phyloP scores from a whole-genome alignment of 2,888 invertebrate species.

The Tetropium fuscum region DNA sequence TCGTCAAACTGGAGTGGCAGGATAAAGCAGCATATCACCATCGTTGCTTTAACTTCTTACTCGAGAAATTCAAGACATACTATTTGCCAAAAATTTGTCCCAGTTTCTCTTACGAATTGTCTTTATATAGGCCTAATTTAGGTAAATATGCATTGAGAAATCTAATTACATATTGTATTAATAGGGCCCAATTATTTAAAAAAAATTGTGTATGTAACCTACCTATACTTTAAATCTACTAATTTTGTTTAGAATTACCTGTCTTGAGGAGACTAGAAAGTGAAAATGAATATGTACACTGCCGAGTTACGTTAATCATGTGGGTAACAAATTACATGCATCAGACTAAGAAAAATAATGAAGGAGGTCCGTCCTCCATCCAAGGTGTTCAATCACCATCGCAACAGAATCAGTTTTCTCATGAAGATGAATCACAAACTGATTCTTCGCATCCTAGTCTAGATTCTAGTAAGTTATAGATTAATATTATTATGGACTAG shows the following conservation, averaged over 20 bases:
- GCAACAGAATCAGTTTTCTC: slow-evolving; percentile 62
- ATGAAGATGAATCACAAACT: slow-evolving; percentile 67
- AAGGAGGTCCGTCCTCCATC: slow-evolving; percentile 44
- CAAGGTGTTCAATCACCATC: slow-evolving; percentile 33
- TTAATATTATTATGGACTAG: no score
- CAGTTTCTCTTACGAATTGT: slow-evolving; percentile 82
- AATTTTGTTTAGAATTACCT: slow-evolving; percentile 74
- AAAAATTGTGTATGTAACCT: no score
- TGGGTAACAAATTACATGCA: slow-evolving; percentile 91
- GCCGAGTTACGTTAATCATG: slow-evolving; percentile 88
- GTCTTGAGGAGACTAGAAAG: slow-evolving; percentile 78
- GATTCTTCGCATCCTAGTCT: slow-evolving; percentile 72
- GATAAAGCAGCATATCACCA: slow-evolving; percentile 85
- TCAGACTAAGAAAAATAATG: slow-evolving; percentile 71
- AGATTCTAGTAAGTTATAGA: slow-evolving; percentile 72
- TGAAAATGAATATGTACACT: slow-evolving; percentile 76
- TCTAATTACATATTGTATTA: no score
- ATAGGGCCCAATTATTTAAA: no score
- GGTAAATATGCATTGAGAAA: slow-evolving; percentile 63
- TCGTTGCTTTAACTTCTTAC: slow-evolving; percentile 88
- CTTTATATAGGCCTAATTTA: slow-evolving; percentile 85
- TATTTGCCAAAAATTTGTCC: slow-evolving; percentile 94
- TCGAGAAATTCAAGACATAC: slow-evolving; percentile 91
- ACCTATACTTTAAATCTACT: background rate
- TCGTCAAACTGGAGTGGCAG: slow-evolving; percentile 91